Evolutionary conservation across 2,888 invertebrate species (phyloP), one percentile per base, ranked within the genome.

Genomic region (Itoplectis maculator): DNA sequence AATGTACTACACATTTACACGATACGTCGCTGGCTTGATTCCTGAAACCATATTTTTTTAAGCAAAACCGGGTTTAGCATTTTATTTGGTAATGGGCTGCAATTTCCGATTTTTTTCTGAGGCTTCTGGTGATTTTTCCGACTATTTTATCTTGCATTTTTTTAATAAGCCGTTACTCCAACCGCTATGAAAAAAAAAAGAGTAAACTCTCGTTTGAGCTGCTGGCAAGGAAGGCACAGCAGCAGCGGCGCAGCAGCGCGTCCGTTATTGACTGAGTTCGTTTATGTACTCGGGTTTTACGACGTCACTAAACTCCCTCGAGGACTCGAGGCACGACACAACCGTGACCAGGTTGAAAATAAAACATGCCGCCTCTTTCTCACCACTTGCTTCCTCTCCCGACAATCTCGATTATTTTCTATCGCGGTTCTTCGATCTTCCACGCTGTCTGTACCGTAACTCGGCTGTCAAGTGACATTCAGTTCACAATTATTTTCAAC

Each of bases 281-380:
- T 91, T 92, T 92, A 92, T 91, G 87, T 90, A 91, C 90, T 91
- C 88, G 85, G 87, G 80, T 88, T 92, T 92, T 92, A 92, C 86
- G 91, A 89, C 82, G 87, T 86, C 81, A 91, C 88, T 92, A 92
- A 92, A 91, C 86, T 87, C 84, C 54, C 77, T 35, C 76, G 79
- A 85, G 83, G 79, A 81, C 83, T 84, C 73, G 61, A 56, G 54
- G 47, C 73, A 42, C 63, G 61, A 73, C 59, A 76, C 72, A n/a
- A 61, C 42, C 73, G 79, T 68, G 85, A 78, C 84, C 79, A 80
- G 84, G 84, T 89, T 88, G 87, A 89, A 90, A 89, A 89, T 89
- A 88, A 90, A 89, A 85, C 79, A 45, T 73, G 74, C 66, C 61
- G 72, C 54, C 51, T 63, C 54, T 63, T 45, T 45, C 23, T n/a